Conservation (phyloP, 2,888 invertebrate genomes). For the Notodonta ziczac region DNA sequence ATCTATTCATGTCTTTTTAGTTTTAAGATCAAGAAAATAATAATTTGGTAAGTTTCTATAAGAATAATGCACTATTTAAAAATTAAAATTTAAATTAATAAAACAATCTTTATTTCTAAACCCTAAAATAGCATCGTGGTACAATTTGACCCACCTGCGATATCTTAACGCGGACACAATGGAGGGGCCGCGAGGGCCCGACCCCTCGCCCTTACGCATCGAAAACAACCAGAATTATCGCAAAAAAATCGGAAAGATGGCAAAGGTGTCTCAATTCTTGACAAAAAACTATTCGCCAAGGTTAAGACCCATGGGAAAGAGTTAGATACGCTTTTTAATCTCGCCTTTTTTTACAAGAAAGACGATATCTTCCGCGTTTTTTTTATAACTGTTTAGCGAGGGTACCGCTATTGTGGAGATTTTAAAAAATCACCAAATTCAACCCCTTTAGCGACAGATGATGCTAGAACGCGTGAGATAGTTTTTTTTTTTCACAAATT, state of each 20-base stretch:
- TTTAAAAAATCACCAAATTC: conserved; percentile 60
- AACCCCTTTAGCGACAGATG: conserved; percentile 81
- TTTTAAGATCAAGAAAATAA: no score
- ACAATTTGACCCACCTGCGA: conserved; percentile 79
- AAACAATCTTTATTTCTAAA: conserved; percentile 34
- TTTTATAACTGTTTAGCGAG: conserved; percentile 73
- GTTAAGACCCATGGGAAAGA: conserved; percentile 85
- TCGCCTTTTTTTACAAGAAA: conserved; percentile 56
- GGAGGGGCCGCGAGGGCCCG: conserved; percentile 61
- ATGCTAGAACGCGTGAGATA: conserved; percentile 77
- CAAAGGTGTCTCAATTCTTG: conserved; percentile 83
- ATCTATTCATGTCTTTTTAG: no score
- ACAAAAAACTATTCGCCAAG: conserved; percentile 74
- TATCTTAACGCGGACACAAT: conserved; percentile 62
- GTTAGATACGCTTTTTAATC: conserved; percentile 70
- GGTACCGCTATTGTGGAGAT: conserved; percentile 69
- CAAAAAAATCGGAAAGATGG: conserved; percentile 78
- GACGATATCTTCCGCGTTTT: conserved; percentile 69
- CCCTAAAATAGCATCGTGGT: conserved; percentile 44
- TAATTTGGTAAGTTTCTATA: no score
- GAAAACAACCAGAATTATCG: conserved; percentile 59
- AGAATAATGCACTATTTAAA: no score
- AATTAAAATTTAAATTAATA: no score
- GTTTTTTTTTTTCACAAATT: conserved; percentile 56
- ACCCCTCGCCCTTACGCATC: conserved; percentile 66